Evolutionary conservation across 1,140 invertebrate genomes (phyloP).

Genomic region (Tetramorium simillimum): DNA sequence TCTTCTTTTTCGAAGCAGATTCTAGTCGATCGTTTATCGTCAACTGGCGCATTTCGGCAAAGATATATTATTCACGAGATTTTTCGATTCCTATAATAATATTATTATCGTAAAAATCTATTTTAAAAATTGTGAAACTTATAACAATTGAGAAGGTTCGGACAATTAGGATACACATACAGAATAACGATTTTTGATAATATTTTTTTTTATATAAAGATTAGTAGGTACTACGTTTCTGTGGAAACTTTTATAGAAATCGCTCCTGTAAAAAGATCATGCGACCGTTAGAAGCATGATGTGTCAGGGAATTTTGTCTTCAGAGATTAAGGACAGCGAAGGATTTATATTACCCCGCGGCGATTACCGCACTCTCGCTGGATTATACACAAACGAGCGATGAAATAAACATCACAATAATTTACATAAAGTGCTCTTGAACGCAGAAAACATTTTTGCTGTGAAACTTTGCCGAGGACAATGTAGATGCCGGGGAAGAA

Average conservation of each 20-base stretch:
- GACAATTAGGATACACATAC: not conserved
- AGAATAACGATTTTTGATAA: not conserved
- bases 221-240: not conserved
- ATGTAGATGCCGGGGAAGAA: not conserved
- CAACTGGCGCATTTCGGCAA: not conserved
- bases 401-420: conserved; percentile 57
- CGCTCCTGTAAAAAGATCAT: not conserved
- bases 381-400: conserved; percentile 48
- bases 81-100: not conserved
- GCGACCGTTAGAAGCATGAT: not conserved
- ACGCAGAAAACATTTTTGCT: conserved; percentile 37
- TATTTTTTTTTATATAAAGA: conserved; percentile 9
- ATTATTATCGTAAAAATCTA: not conserved
- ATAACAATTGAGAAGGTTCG: not conserved
- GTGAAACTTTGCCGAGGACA: not conserved
- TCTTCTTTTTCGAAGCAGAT: not conserved
- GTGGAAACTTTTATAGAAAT: not conserved
- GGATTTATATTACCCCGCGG: conserved; percentile 56
- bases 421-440: conserved; percentile 35
- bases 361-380: conserved; percentile 37
- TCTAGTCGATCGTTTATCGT: not conserved
- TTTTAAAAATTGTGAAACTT: not conserved
- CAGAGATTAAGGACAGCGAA: conserved; percentile 33
- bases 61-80: not conserved
- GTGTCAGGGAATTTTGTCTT: conserved; percentile 9